phyloP scores from a whole-genome alignment of 2,888 invertebrate species.

The Chirona hameri region DNA sequence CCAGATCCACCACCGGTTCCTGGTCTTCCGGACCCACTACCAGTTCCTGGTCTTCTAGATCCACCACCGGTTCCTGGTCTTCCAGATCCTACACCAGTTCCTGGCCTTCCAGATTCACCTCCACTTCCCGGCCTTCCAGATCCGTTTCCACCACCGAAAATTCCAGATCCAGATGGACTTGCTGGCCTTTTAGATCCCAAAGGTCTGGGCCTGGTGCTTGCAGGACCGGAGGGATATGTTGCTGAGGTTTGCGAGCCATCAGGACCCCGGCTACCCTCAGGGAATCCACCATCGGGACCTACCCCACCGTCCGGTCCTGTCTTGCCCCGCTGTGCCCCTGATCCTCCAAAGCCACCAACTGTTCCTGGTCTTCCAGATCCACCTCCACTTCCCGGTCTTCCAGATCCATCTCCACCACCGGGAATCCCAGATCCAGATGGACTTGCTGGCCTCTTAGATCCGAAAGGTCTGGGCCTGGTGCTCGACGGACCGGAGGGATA shows the following conservation, averaged over 20 bases:
- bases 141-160: background rate
- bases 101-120: background rate
- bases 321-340: background rate
- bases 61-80: background rate
- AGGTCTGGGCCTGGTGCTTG: background rate
- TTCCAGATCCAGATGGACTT: background rate
- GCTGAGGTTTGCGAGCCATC: background rate
- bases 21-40: background rate
- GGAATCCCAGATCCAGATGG: no score
- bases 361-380: slow-evolving; percentile 22
- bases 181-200: background rate
- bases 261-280: slow-evolving; percentile 29
- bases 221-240: background rate
- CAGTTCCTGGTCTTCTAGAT: background rate
- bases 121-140: background rate
- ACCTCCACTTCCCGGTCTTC: slow-evolving; percentile 24
- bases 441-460: no score
- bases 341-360: slow-evolving; percentile 2
- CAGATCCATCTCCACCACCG: no score
- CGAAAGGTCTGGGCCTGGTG: no score
- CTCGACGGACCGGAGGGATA: no score
- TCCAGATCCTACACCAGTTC: background rate
- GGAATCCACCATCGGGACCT: slow-evolving; percentile 31
- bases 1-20: slow-evolving; percentile 27
- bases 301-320: slow-evolving; percentile 32